These are phyloP conservation scores for Chrysopilus asiliformis DNA, from an alignment of 2,888 invertebrate species.

Conservation along the genomic window DNA sequence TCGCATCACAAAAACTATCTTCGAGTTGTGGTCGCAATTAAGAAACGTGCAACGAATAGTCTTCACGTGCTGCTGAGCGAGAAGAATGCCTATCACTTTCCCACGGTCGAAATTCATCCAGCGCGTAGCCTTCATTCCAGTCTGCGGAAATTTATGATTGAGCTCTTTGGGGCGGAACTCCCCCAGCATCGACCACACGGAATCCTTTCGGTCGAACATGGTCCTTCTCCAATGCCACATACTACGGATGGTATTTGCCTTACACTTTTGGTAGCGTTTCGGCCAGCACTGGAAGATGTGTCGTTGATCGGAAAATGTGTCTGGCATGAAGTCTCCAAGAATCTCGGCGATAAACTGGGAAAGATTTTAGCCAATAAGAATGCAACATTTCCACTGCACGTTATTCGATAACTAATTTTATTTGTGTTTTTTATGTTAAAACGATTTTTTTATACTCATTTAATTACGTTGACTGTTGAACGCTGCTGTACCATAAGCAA, in stretches of 20 bases:
- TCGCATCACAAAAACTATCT: constrained; percentile 61
- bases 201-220: constrained; percentile 60
- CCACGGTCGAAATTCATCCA: constrained; percentile 79
- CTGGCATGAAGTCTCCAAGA: constrained; percentile 69
- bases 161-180: constrained; percentile 78
- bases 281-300: constrained; percentile 74
- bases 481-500: too few relatives aligned
- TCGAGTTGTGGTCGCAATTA: constrained; percentile 64
- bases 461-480: too few relatives aligned
- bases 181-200: constrained; percentile 76
- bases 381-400: constrained; percentile 67
- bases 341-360: constrained; percentile 53
- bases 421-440: neutral
- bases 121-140: constrained; percentile 75
- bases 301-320: constrained; percentile 76
- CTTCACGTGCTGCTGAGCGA: constrained; percentile 78
- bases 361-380: constrained; percentile 56
- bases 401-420: constrained; percentile 48
- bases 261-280: constrained; percentile 69
- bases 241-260: constrained; percentile 66
- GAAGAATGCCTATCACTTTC: constrained; percentile 69
- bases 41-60: constrained; percentile 67
- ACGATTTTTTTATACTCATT: too few relatives aligned
- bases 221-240: constrained; percentile 36
- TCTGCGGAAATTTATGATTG: constrained; percentile 77